Conservation (phyloP, 2,797 vertebrate genomes). For the Thamnophis elegans region DNA sequence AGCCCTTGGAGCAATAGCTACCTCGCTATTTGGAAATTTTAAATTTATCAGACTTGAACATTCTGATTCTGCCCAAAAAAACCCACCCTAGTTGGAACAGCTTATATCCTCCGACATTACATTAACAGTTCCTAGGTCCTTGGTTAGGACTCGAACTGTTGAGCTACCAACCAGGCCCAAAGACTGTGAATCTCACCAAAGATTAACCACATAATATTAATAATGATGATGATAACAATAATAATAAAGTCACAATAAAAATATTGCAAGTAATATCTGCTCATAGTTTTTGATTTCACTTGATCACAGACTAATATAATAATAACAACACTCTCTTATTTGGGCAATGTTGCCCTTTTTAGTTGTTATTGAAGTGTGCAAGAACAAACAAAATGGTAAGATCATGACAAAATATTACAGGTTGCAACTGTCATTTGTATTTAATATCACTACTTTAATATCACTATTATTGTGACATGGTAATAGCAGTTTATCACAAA, state of each 20-base stretch:
- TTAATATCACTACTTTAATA: background rate
- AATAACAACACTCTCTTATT: background rate
- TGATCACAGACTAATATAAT: background rate
- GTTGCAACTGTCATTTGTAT: constrained; percentile 8
- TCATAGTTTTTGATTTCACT: background rate
- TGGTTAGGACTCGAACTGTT: no score
- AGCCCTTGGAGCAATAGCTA: no score
- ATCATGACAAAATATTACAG: background rate
- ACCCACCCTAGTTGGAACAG: no score
- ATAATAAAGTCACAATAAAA: background rate
- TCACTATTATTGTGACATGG: constrained; percentile 8
- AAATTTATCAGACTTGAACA: no score
- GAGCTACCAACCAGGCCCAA: no score
- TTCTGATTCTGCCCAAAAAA: no score
- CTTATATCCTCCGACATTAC: no score
- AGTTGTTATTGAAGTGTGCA: background rate
- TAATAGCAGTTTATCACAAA: constrained; percentile 19
- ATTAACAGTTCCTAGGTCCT: no score
- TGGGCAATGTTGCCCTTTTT: background rate
- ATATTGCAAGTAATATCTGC: background rate
- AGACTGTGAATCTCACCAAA: no score
- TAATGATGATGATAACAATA: no score
- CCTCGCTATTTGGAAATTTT: no score
- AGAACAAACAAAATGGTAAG: constrained; percentile 4
- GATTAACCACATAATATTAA: no score